Conservation (phyloP, 2,113 vertebrate species). For the Myiozetetes cayanensis region DNA sequence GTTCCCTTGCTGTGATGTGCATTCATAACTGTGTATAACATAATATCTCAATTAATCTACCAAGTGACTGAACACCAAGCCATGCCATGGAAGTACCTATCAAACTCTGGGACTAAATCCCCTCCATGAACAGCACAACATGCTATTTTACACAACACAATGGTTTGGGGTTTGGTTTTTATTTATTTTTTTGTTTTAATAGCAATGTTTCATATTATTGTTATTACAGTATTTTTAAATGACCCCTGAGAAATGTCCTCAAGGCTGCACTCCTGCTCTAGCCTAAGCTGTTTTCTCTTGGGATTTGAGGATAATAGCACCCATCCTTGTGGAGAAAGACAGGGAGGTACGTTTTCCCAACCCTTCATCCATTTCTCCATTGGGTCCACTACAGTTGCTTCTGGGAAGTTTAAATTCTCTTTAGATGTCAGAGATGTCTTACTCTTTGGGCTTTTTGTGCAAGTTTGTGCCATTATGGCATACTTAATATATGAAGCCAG, state of each 20-base stretch:
- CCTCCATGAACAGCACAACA: neutral
- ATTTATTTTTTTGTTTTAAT: neutral
- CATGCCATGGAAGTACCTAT: neutral
- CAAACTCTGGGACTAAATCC: neutral
- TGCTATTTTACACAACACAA: neutral
- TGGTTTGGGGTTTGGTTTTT: neutral
- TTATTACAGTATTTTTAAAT: neutral
- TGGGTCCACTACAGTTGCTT: too few relatives aligned
- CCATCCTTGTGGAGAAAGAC: too few relatives aligned
- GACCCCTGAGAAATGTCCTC: neutral
- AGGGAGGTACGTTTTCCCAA: too few relatives aligned
- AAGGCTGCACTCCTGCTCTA: too few relatives aligned
- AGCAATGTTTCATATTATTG: neutral
- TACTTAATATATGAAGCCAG: too few relatives aligned
- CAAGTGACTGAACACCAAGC: neutral
- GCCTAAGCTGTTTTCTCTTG: too few relatives aligned
- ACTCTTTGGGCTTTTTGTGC: too few relatives aligned
- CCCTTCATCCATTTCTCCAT: too few relatives aligned
- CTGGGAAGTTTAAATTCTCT: too few relatives aligned
- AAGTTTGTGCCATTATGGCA: too few relatives aligned
- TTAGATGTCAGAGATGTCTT: too few relatives aligned
- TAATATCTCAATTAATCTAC: neutral
- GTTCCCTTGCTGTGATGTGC: neutral
- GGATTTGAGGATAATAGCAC: too few relatives aligned
- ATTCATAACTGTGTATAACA: neutral